Evolutionary conservation across 2,888 invertebrate species (phyloP).

Genomic region (Apantesis nais): DNA sequence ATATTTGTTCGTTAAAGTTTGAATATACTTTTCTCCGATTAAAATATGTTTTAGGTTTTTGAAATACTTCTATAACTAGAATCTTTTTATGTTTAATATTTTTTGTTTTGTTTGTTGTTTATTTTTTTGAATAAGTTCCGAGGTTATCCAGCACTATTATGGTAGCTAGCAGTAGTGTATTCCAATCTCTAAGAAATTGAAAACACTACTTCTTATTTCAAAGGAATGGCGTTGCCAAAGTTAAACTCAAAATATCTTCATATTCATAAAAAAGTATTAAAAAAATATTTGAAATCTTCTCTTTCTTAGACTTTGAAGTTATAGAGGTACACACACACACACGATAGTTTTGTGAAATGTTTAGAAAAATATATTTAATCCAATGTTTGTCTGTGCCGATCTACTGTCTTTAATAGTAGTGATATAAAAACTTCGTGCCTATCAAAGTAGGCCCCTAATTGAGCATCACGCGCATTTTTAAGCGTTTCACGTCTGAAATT

Average conservation of each 20-base stretch:
- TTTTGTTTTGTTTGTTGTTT: too few relatives aligned
- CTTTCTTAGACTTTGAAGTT: too few relatives aligned
- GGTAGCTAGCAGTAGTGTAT: not conserved
- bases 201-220: not conserved
- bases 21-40: not conserved
- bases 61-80: not conserved
- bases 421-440: not conserved
- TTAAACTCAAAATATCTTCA: too few relatives aligned
- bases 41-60: not conserved
- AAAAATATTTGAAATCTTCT: too few relatives aligned
- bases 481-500: slow-evolving; percentile 73
- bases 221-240: not conserved
- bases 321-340: too few relatives aligned
- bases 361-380: too few relatives aligned
- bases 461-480: slow-evolving; percentile 59
- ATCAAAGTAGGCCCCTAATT: slow-evolving; percentile 46
- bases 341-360: too few relatives aligned
- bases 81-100: not conserved
- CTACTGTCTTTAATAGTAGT: not conserved
- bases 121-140: not conserved
- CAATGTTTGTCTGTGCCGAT: too few relatives aligned
- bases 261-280: too few relatives aligned
- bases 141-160: not conserved
- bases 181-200: not conserved
- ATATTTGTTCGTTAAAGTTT: not conserved